Evolutionary conservation across 2,888 invertebrate genomes (phyloP).

Genomic region (Drosophila nr. medialis): DNA sequence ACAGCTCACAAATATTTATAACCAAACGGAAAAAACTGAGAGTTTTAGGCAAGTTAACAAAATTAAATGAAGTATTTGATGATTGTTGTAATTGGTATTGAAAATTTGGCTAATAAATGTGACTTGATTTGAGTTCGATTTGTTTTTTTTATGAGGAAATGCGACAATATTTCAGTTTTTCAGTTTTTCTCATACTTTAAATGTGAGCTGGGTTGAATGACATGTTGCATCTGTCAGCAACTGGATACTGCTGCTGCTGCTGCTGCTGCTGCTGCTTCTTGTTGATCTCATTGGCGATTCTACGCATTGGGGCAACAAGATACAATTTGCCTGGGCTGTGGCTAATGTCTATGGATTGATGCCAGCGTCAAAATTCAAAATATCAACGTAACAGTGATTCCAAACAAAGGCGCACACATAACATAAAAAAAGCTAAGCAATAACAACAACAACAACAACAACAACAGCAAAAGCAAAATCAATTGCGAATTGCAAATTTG

Average conservation of each 20-base stretch:
- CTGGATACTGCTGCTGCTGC: constrained; percentile 8
- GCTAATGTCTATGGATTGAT: constrained; percentile 74
- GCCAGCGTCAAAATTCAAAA: constrained; percentile 61
- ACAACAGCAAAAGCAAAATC: constrained; percentile 39
- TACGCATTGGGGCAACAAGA: constrained; percentile 39
- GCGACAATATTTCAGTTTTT: too few relatives aligned
- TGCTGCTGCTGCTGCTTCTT: constrained; percentile 28
- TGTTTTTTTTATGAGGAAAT: too few relatives aligned
- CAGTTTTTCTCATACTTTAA: neutral
- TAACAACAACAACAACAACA: neutral
- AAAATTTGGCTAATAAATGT: neutral
- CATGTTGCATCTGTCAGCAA: constrained; percentile 49
- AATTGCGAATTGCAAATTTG: constrained; percentile 68
- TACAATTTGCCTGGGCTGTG: constrained; percentile 4
- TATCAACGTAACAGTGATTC: constrained; percentile 57
- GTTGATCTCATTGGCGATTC: constrained; percentile 27
- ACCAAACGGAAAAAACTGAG: neutral
- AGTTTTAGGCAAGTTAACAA: neutral
- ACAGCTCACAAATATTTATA: constrained; percentile 6
- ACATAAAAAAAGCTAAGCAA: constrained; percentile 7
- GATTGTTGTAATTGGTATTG: neutral
- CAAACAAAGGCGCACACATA: constrained; percentile 51
- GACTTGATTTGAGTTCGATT: neutral
- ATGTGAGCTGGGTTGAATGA: constrained; percentile 57
- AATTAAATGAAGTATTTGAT: neutral